Conservation (phyloP, 2,797 vertebrate genomes). For the Columba guinea region DNA sequence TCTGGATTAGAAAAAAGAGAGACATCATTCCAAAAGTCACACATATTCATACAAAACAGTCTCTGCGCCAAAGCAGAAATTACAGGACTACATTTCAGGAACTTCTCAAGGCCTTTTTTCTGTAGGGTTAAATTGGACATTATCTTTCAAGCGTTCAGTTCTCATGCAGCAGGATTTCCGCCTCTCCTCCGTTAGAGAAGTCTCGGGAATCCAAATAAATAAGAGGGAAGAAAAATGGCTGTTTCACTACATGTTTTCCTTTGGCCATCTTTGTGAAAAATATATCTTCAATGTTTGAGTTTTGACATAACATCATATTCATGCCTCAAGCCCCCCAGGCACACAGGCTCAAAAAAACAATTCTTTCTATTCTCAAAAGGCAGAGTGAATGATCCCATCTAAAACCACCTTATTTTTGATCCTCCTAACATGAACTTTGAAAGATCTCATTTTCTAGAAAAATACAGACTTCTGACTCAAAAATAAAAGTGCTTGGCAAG, state of each 20-base stretch:
- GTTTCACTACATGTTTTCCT: neutral
- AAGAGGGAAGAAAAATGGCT: neutral
- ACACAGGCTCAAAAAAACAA: neutral
- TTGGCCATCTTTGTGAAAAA: neutral
- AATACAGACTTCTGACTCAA: neutral
- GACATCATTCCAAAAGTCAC: neutral
- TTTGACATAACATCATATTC: neutral
- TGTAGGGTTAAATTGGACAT: neutral
- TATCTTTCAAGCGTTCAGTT: neutral
- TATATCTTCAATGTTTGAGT: neutral
- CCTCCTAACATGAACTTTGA: neutral
- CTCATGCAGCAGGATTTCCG: neutral
- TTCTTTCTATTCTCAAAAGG: neutral
- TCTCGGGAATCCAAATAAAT: neutral
- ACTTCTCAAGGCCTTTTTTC: neutral
- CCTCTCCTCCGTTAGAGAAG: rapidly evolving
- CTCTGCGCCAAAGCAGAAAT: neutral
- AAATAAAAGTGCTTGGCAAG: neutral
- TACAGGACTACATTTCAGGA: neutral
- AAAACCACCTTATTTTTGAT: neutral
- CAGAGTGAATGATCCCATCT: neutral
- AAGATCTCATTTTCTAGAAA: neutral
- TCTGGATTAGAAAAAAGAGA: neutral
- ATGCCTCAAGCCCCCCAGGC: neutral
- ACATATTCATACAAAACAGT: neutral